Evolutionary conservation across 2,888 invertebrate species (phyloP).

Genomic region (Brachylomia viminalis): DNA sequence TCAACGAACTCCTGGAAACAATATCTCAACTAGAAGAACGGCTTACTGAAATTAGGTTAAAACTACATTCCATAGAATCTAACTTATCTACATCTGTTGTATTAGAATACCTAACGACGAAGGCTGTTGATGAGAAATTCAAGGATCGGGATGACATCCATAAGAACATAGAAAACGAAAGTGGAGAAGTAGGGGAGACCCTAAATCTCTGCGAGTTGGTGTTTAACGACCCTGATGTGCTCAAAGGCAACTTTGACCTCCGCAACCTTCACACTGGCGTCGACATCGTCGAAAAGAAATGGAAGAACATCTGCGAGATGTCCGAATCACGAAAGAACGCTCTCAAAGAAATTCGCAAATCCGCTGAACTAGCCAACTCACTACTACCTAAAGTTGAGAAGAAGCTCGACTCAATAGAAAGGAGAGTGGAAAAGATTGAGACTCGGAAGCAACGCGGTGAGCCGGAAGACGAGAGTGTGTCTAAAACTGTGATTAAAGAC

Average conservation of each 20-base stretch:
- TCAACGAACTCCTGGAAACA: slow-evolving; percentile 93
- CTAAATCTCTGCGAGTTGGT: slow-evolving; percentile 95
- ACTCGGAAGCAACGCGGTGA: slow-evolving; percentile 85
- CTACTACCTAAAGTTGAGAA: slow-evolving; percentile 92
- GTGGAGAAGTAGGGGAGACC: slow-evolving; percentile 94
- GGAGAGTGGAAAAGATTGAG: slow-evolving; percentile 89
- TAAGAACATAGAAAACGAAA: slow-evolving; percentile 94
- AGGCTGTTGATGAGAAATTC: slow-evolving; percentile 92
- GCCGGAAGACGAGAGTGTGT: slow-evolving; percentile 89
- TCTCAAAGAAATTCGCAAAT: slow-evolving; percentile 89
- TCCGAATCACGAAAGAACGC: slow-evolving; percentile 91
- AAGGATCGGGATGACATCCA: slow-evolving; percentile 94
- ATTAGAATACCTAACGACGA: slow-evolving; percentile 92
- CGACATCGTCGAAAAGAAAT: slow-evolving; percentile 94
- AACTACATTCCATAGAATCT: slow-evolving; percentile 93
- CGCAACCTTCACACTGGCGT: slow-evolving; percentile 92
- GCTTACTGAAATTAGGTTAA: slow-evolving; percentile 93
- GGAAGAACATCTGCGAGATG: slow-evolving; percentile 94
- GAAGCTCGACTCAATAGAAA: slow-evolving; percentile 91
- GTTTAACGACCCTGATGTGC: slow-evolving; percentile 93
- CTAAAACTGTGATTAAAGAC: slow-evolving; percentile 90
- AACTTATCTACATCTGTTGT: slow-evolving; percentile 92
- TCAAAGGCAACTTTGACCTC: slow-evolving; percentile 93
- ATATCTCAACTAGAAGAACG: slow-evolving; percentile 93
- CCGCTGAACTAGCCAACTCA: slow-evolving; percentile 91